Percentiles rank a stretch among this genome's conserved stretches.
phyloP scores from a whole-genome alignment of 2,797 vertebrate species.

The Tiaroga cobitis region DNA sequence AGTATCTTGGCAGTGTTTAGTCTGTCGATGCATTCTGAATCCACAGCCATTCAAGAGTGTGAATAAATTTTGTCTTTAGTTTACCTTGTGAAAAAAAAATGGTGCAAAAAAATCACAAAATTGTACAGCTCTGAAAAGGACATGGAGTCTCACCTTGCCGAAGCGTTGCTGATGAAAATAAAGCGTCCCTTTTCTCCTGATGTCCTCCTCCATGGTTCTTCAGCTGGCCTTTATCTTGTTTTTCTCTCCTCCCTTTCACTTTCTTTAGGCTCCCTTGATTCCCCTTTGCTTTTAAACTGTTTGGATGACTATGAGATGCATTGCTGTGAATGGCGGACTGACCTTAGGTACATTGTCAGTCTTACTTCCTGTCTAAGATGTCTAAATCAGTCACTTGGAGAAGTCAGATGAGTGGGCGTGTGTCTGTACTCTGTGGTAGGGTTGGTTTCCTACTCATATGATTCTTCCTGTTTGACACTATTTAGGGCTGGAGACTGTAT shows the following conservation, averaged over 20 bases:
- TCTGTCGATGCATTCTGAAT: not conserved
- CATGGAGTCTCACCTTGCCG: constrained; percentile 74
- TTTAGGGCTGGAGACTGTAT: not conserved
- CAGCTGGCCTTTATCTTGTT: not conserved
- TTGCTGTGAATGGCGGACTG: constrained; percentile 17
- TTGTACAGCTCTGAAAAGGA: not conserved
- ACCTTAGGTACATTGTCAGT: constrained; percentile 6
- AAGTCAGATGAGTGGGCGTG: constrained; percentile 49
- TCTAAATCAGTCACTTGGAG: constrained; percentile 48
- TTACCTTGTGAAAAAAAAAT: not conserved
- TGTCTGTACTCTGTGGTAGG: not conserved
- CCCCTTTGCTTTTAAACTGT: constrained; percentile 10
- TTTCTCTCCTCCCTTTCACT: not conserved
- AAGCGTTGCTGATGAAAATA: constrained; percentile 82
- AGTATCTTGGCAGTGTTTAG: not conserved
- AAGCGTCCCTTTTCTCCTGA: constrained; percentile 75
- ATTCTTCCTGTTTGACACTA: constrained; percentile 52
- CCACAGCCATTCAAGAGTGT: not conserved
- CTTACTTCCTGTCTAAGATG: constrained; percentile 55
- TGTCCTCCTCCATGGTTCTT: constrained; percentile 67
- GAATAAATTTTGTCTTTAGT: not conserved
- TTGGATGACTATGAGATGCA: constrained; percentile 12
- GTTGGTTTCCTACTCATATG: constrained; percentile 23
- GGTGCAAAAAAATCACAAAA: not conserved
- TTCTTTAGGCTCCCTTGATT: not conserved